Evolutionary conservation across 2,113 vertebrate genomes (phyloP), one percentile per base, ranked within the genome.

Genomic region (Condylura cristata): DNA sequence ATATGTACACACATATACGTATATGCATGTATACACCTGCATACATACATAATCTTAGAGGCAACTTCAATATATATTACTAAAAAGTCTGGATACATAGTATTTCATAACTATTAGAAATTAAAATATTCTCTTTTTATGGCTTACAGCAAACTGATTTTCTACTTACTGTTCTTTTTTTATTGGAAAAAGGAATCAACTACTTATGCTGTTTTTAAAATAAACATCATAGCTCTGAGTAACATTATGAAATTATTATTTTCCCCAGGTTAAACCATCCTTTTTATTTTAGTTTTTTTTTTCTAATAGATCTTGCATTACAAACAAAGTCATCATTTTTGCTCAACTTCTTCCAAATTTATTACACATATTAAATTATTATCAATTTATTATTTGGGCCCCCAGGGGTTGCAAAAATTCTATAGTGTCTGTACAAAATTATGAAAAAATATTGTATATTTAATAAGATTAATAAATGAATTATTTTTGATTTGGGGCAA

Each of bases 241-340:
- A 86, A 8, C 20, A 51, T 90, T 90, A 41, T 83, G 70, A 81
- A 93, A 84, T 41, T 70, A 91, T 84, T 89, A n/a, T 86, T 58
- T 92, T 44, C 58, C 48, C 12, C 8, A 46, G 22, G 58, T 8
- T 86, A 90, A 81, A 28, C 72, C 46, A 34, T 71, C 1, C 30
- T 81, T 83, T 83, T 79, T 53, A 76, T 46, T 94, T 85, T 58
- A 91, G 5, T 75, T 89, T 85, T 17, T 17, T 28, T 86, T 68
- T 37, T 39, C 56, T 51, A 30, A 44, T 3, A 65, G 3, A 7
- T 8, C 28, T 76, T 81, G 6, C 34, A 20, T 70, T 80, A 93
- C 63, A 70, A 66, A 32, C 30, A 91, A 71, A 68, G 83, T 81
- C 44, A 66, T 80, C 12, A 63, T 13, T 30, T 84, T 83, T 91